Conservation (phyloP, 2,113 vertebrate species). For the Pampusana beccarii region DNA sequence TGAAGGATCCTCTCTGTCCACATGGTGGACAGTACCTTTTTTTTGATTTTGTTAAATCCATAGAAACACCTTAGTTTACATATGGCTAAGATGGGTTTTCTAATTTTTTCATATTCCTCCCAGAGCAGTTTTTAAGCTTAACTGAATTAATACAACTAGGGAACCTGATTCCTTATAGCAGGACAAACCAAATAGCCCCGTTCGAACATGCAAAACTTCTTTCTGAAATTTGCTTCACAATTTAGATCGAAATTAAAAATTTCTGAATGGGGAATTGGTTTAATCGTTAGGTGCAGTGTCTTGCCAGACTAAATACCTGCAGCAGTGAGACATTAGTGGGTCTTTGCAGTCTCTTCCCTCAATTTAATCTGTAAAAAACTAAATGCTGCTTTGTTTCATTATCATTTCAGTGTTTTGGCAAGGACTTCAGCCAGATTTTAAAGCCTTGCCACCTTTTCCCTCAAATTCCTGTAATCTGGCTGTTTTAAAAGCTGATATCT, state of each 20-base stretch:
- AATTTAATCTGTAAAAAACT: neutral
- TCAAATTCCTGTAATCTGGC: neutral
- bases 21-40: neutral
- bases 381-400: constrained; percentile 18
- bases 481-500: neutral
- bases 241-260: neutral
- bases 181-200: neutral
- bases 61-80: neutral
- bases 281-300: neutral
- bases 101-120: neutral
- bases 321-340: neutral
- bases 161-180: neutral
- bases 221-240: neutral
- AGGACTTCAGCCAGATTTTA: neutral
- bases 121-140: neutral
- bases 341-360: neutral
- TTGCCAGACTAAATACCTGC: neutral
- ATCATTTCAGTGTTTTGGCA: neutral
- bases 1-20: neutral
- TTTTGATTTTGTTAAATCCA: neutral
- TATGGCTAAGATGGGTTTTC: neutral
- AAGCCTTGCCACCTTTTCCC: neutral
- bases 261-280: neutral
- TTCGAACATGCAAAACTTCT: neutral
- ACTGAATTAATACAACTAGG: neutral